phyloP scores from a whole-genome alignment of 2,113 vertebrate genomes.

The Spea bombifrons region DNA sequence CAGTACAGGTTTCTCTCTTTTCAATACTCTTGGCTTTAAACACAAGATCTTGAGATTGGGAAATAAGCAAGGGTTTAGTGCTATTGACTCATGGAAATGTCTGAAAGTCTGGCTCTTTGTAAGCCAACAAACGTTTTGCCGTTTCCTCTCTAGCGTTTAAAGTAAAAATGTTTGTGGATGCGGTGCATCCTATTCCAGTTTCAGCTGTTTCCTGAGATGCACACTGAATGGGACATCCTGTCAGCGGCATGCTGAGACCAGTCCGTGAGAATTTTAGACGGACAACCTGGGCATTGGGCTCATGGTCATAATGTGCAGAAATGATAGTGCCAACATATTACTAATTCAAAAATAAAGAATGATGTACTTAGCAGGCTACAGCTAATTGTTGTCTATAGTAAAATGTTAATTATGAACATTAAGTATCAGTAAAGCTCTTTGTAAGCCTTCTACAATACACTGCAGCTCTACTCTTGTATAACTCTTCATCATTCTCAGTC shows the following conservation, averaged over 20 bases:
- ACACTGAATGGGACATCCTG: slow-evolving; percentile 35
- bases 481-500: no score
- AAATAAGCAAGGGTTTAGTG: neutral
- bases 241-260: slow-evolving; percentile 27
- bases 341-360: no score
- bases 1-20: neutral
- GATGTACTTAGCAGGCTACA: no score
- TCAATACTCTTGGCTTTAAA: neutral
- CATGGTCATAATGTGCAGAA: no score
- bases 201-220: slow-evolving; percentile 46
- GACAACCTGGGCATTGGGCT: slow-evolving; percentile 10
- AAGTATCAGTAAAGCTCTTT: no score
- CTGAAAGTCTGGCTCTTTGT: slow-evolving; percentile 14
- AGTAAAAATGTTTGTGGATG: slow-evolving; percentile 31
- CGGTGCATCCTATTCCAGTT: slow-evolving; percentile 33
- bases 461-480: no score
- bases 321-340: no score
- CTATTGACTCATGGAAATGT: slow-evolving; percentile 13
- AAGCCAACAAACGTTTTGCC: slow-evolving; percentile 35
- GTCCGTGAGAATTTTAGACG: slow-evolving; percentile 38
- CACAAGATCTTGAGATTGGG: neutral
- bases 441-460: no score
- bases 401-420: no score
- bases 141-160: slow-evolving; percentile 27
- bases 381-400: no score